phyloP scores from a whole-genome alignment of 2,113 vertebrate genomes.

The Stomatorhinus ivindoensis region DNA sequence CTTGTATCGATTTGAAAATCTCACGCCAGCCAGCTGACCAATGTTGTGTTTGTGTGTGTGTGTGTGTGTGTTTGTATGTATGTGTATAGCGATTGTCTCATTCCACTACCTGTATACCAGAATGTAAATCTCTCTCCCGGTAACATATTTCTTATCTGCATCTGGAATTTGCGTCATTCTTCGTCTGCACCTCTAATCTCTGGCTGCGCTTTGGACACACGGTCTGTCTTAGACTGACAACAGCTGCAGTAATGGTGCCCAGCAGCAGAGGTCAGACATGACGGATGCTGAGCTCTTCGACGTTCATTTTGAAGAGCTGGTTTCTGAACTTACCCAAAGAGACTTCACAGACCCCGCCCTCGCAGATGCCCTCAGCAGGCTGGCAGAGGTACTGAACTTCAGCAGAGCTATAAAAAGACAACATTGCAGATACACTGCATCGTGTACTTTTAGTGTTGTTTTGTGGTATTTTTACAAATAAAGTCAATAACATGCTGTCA shows the following conservation, averaged over 20 bases:
- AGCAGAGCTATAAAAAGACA: not conserved
- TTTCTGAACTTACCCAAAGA: conserved; percentile 67
- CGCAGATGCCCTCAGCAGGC: conserved; percentile 62
- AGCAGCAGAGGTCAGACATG: conserved; percentile 36
- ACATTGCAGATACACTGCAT: not conserved
- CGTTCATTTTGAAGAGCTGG: conserved; percentile 69
- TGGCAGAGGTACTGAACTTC: conserved; percentile 59
- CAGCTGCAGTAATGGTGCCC: conserved; percentile 51
- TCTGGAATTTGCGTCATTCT: conserved; percentile 2
- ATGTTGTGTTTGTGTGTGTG: not conserved
- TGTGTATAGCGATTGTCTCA: not conserved
- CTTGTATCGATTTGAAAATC: not conserved
- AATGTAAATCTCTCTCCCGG: not conserved
- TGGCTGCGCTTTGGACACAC: not conserved
- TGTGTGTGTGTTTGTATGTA: not conserved
- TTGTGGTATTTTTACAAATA: not conserved
- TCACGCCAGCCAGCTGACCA: not conserved
- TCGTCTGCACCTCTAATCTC: not conserved
- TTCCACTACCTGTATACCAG: not conserved
- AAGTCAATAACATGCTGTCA: not conserved
- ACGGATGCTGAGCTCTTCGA: conserved; percentile 63
- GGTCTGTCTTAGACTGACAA: conserved; percentile 41
- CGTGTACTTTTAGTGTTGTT: not conserved
- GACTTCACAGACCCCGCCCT: conserved; percentile 62
- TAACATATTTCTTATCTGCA: not conserved